Base-by-base conservation (phyloP, 2,797 vertebrate genomes). In the Phataginus tricuspis region DNA sequence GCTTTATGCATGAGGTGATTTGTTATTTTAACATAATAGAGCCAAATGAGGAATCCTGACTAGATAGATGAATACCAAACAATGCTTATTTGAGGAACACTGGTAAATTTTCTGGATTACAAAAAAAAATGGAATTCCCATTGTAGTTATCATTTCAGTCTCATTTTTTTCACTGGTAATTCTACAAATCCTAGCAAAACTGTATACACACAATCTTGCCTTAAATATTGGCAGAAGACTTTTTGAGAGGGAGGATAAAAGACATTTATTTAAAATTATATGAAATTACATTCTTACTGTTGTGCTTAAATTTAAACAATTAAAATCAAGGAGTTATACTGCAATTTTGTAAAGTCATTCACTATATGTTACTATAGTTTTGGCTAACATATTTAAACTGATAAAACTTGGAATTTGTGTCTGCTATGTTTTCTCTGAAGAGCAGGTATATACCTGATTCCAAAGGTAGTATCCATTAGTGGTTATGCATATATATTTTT, bases 11-110 rank as follows among this genome's bases (percentile, higher is more conserved):
- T 72, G 37, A 94, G 27, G 55, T 75, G 12, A 86, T 89, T 93
- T 94, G 51, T 77, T 94, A 66, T 91, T 96, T 86, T 95, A 96
- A 90, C 59, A 91, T 66, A 96, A 86, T 59, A 89, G 63, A 94
- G 25, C 12, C 51, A 94, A 94, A 75, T 75, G 25, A 87, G n/a
- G 66, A 85, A 82, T 94, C 4, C 27, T 92, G 63, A 84, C 83
- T 57, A 83, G 64, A 95, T 57, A 83, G 64, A 95, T 75, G 59
- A 96, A 75, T 75, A 68, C 12, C 34, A 96, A 90, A 49, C 69
- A 64, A 45, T 34, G 18, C 63, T 55, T 86, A 86, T 77, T 59
- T 96, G 64, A 94, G 19, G 9, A 92, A 94, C 12, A 90, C 91
- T 59, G 55, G 14, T 63, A 91, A 90, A 68, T 72, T 82, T 95